Base-by-base conservation (phyloP, 2,797 vertebrate genomes). In the Scomberomorus guttatus region DNA sequence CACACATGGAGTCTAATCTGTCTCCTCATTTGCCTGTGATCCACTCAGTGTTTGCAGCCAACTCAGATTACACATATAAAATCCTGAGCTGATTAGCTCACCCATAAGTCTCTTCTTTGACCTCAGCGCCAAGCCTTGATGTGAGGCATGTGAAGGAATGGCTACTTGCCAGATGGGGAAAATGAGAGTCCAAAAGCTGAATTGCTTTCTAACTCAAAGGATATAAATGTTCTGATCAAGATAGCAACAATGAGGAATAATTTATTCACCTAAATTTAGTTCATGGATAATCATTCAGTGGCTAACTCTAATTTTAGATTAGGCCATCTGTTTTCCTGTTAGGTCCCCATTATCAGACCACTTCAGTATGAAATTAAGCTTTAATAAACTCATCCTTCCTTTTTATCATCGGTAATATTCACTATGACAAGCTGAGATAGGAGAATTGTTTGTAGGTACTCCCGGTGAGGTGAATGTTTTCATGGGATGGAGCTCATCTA, bases 11-110 rank as follows among this genome's bases (percentile, higher is more conserved):
- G 59, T 32, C 48, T 85, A 78, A 84, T 88, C 83, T 60, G 80
- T 51, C 56, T 76, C 61, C 72, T 84, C 79, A 13, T 81, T 85
- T 32, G 72, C 58, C 55, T 24, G 56, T 86, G 86, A 89, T 89
- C 61, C 66, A 5, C 42, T 87, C 77, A 60, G 75, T 52, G 79
- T 80, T 78, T 67, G 80, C 70, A 60, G 84, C 70, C 84, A 81
- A 64, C 75, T 79, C 60, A 6, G 81, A 88, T 90, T 87, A 86
- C 73, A 4, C 6, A 1, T 65, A 72, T 84, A 69, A 80, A 87
- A 83, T 82, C 84, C 85, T 79, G 81, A 89, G 85, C 87, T 83
- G 75, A 93, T 92, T 84, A 89, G 70, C 82, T 87, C 66, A 58
- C 75, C 75, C 77, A 2, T 79, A 84, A 89, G 75, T 85, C 85